phyloP scores from a whole-genome alignment of 2,888 invertebrate genomes.

The Incurvaria masculella region DNA sequence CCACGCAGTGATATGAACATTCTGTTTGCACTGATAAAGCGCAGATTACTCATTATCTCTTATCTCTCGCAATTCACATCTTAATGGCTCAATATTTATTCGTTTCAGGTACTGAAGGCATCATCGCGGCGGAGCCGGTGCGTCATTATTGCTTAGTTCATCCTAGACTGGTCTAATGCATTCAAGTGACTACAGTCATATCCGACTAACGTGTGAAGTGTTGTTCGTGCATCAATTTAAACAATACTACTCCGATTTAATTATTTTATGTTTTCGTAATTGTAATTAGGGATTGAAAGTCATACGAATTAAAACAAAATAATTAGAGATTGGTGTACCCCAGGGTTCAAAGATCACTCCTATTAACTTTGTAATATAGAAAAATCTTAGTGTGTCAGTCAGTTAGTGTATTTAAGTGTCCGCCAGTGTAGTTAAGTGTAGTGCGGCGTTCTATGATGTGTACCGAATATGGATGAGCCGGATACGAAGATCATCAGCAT shows the following conservation, averaged over 20 bases:
- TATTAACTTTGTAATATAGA: too few relatives aligned
- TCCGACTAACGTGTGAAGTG: neutral
- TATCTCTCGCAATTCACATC: neutral
- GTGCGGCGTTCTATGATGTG: constrained; percentile 31
- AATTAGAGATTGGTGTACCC: too few relatives aligned
- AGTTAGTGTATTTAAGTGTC: neutral
- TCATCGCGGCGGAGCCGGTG: neutral
- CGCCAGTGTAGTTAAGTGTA: neutral
- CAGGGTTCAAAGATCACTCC: too few relatives aligned
- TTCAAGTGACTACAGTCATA: neutral
- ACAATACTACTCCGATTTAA: too few relatives aligned
- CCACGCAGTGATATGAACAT: too few relatives aligned
- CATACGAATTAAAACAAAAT: too few relatives aligned
- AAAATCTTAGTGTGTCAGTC: too few relatives aligned
- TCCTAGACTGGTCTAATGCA: neutral
- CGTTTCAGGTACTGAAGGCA: neutral
- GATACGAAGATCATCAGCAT: constrained; percentile 44
- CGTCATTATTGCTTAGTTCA: neutral
- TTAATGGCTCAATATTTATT: neutral
- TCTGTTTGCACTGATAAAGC: neutral
- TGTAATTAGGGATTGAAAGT: too few relatives aligned
- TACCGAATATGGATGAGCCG: constrained; percentile 45
- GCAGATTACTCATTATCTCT: neutral
- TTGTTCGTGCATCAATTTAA: too few relatives aligned
- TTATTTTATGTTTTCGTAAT: too few relatives aligned